phyloP scores from a whole-genome alignment of 2,797 vertebrate species.

The Takifugu ocellatus region DNA sequence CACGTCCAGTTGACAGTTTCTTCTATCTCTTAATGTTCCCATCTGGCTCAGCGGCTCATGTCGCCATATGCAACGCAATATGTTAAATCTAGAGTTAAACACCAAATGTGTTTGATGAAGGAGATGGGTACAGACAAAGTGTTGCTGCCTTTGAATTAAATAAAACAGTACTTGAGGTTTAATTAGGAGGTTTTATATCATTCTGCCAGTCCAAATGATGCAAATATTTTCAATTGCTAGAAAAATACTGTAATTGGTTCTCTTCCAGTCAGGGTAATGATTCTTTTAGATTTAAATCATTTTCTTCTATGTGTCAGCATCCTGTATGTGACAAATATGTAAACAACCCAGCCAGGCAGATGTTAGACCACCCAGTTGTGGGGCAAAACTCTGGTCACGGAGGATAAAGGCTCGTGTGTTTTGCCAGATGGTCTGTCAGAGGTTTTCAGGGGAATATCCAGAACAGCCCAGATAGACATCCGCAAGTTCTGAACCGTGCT shows the following conservation, averaged over 20 bases:
- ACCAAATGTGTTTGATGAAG: slow-evolving; percentile 6
- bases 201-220: background rate
- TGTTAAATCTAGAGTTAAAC: background rate
- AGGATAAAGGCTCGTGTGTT: slow-evolving; percentile 15
- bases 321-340: slow-evolving; percentile 14
- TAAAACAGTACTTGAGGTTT: background rate
- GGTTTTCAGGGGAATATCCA: slow-evolving; percentile 12
- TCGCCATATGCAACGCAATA: slow-evolving; percentile 19
- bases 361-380: slow-evolving; percentile 37
- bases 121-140: background rate
- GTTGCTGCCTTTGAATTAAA: background rate
- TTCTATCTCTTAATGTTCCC: slow-evolving; percentile 35
- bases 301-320: background rate
- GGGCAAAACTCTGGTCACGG: slow-evolving; percentile 3
- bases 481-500: background rate
- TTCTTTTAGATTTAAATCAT: background rate
- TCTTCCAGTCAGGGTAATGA: no score
- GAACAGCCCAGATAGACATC: slow-evolving; percentile 9
- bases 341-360: slow-evolving; percentile 43
- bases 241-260: no score
- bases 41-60: slow-evolving; percentile 37
- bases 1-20: slow-evolving; percentile 18
- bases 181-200: background rate
- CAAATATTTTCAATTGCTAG: no score
- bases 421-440: slow-evolving; percentile 4